phyloP scores from a whole-genome alignment of 2,113 vertebrate species.

The Monarcha castaneiventris region DNA sequence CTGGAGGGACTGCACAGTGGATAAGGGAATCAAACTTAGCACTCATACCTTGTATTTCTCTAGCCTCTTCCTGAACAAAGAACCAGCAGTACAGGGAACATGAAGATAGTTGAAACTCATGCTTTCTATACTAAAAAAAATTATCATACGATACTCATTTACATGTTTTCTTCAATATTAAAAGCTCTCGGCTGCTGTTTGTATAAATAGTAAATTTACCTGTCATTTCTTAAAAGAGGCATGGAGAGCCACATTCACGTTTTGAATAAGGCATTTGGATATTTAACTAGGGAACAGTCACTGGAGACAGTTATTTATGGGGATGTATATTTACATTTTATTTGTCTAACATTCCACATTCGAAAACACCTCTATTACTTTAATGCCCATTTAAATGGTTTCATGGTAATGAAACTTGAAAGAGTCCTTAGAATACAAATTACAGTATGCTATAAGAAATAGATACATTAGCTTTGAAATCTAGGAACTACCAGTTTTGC shows the following conservation, averaged over 20 bases:
- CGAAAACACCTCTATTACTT: background rate
- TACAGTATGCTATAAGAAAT: background rate
- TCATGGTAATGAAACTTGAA: background rate
- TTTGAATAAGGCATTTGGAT: background rate
- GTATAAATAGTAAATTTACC: background rate
- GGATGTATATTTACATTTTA: background rate
- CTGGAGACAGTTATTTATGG: background rate
- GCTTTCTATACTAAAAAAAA: background rate
- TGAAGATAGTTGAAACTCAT: background rate
- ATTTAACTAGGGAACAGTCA: background rate
- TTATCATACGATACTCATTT: background rate
- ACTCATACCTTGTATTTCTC: background rate
- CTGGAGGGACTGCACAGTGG: background rate
- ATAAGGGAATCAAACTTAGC: background rate
- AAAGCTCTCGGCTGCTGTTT: background rate
- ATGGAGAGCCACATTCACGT: background rate
- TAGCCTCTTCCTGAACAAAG: background rate
- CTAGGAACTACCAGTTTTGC: background rate
- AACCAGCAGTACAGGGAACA: accelerated
- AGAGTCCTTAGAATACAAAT: background rate
- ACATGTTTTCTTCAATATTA: background rate
- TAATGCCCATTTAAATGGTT: background rate
- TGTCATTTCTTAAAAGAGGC: background rate
- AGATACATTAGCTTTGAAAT: background rate
- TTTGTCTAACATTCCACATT: background rate